Base-by-base conservation (phyloP, 2,888 invertebrate genomes). In the Acleris laterana region DNA sequence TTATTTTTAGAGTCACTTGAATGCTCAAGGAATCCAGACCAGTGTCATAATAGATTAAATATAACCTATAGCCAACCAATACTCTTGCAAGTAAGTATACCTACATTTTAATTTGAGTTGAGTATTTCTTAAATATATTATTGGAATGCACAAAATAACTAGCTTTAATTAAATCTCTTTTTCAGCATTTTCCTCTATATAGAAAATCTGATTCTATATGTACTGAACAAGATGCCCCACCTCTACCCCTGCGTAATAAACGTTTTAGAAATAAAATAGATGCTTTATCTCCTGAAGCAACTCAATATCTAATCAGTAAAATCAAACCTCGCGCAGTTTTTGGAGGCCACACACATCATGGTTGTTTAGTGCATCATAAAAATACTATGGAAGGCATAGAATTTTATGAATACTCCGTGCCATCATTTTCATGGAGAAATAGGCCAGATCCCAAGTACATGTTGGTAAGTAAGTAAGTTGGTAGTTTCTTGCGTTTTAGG, bases 391-490 rank as follows among this genome's bases (percentile, higher is more conserved):
- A 74, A 48, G 69, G 89, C 6, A 42, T 91, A 74, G 71, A 95
- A 93, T 83, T 95, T 72, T 88, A 94, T 52, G 97, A 97, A 87
- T 95, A 95, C 74, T 98, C 99, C 0, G 94, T 99, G 38, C 96
- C 99, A 1, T 99, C 99, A 5, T 99, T 99, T 81, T 99, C 96
- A 80, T 99, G 99, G 99, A 94, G 99, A 68, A 99, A 99, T 87
- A 97, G 97, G 80, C 94, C 96, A 69, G 96, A 97, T 89, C 99
- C 99, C 0, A 97, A 97, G 76, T 98, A 97, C 88, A 94, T 98
- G 81, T 86, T 99, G 94, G 98, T 98, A 89, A 93, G 93, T 98
- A 89, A 93, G 93, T 76, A 32, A 38, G 71, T 59, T 22, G 42
- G 28, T 13, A 6, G 20, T 25, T 25, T 6, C 49, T 50, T n/a